Conservation (phyloP, 1,140 invertebrate genomes). For the Drosophila arizonae region DNA sequence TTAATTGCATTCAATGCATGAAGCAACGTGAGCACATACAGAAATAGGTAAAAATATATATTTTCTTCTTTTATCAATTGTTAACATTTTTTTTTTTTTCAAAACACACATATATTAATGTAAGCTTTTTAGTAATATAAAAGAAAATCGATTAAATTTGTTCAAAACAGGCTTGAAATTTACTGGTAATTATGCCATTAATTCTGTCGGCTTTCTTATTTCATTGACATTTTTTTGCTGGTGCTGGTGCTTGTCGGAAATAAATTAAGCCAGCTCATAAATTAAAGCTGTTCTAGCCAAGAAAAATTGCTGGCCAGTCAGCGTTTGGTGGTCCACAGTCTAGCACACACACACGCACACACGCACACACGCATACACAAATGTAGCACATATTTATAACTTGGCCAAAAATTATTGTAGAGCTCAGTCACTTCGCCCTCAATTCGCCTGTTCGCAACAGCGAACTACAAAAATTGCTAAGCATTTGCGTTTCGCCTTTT, state of each 20-base stretch:
- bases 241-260: slow-evolving; percentile 47
- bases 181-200: slow-evolving; percentile 30
- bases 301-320: slow-evolving; percentile 59
- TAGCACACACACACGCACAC: slow-evolving; percentile 17
- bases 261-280: slow-evolving; percentile 77
- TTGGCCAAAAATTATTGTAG: slow-evolving; percentile 46
- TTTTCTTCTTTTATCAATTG: no score
- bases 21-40: no score
- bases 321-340: slow-evolving; percentile 36
- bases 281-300: slow-evolving; percentile 60
- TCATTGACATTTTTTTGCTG: slow-evolving; percentile 10
- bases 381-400: slow-evolving; percentile 57
- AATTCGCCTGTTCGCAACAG: background rate
- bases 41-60: no score
- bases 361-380: slow-evolving; percentile 18
- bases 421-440: background rate
- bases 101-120: no score
- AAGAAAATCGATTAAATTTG: background rate
- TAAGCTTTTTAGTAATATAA: background rate
- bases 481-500: slow-evolving; percentile 66
- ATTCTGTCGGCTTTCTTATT: slow-evolving; percentile 8
- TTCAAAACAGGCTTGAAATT: slow-evolving; percentile 19
- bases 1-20: no score
- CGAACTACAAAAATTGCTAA: slow-evolving; percentile 37
- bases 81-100: no score